Evolutionary conservation across 2,113 vertebrate species (phyloP).

Genomic region (Aleadryas rufinucha): DNA sequence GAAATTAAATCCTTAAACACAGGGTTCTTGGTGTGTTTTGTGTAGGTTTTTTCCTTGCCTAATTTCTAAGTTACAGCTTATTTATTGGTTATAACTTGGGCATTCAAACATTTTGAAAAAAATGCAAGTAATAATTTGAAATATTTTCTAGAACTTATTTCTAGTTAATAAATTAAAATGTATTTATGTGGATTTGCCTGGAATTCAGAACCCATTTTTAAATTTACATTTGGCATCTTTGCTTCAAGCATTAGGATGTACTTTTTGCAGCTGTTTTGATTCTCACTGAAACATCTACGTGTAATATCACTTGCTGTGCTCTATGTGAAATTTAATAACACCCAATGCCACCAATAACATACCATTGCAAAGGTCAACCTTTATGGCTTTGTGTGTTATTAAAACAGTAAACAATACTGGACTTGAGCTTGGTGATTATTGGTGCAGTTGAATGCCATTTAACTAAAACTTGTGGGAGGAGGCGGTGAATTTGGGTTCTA

Average conservation of each 20-base stretch:
- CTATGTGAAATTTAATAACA: background rate
- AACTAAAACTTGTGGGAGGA: background rate
- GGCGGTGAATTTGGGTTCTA: background rate
- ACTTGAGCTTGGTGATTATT: background rate
- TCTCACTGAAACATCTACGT: background rate
- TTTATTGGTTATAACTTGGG: background rate
- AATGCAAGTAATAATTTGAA: background rate
- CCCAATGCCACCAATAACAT: background rate
- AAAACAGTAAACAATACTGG: background rate
- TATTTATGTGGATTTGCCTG: background rate
- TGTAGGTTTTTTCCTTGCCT: background rate
- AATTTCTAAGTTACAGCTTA: background rate
- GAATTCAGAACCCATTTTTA: background rate
- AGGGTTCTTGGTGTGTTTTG: rapidly evolving
- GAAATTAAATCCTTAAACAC: background rate
- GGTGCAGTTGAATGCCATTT: background rate
- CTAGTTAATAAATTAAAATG: background rate
- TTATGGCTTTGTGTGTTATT: background rate
- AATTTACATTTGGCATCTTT: background rate
- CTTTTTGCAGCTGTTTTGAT: background rate
- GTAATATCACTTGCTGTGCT: background rate
- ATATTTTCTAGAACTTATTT: background rate
- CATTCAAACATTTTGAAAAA: background rate
- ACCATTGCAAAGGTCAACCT: background rate
- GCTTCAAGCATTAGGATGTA: background rate